Conservation (phyloP, 2,797 vertebrate species). For the Iguana delicatissima region DNA sequence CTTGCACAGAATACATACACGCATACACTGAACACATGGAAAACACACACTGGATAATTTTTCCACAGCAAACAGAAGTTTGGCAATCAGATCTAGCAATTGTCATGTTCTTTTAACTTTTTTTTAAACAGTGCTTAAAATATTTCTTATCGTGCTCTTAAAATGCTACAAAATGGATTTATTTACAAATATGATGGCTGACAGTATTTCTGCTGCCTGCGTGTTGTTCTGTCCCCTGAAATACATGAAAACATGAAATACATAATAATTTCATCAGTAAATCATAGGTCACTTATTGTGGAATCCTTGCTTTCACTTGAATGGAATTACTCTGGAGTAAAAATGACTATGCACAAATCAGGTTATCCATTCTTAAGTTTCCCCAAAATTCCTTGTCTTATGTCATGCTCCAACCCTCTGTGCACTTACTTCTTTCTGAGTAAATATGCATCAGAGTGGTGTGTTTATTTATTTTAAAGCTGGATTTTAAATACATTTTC, state of each 20-base stretch:
- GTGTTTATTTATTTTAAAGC: slow-evolving; percentile 63
- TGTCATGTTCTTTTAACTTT: slow-evolving; percentile 47
- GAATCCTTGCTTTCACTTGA: background rate
- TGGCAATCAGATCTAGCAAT: slow-evolving; percentile 41
- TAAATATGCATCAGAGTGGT: slow-evolving; percentile 22
- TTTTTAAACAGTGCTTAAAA: slow-evolving; percentile 23
- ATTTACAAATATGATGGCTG: slow-evolving; percentile 40
- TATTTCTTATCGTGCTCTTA: slow-evolving; percentile 41
- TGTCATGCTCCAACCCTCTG: background rate
- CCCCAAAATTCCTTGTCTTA: background rate
- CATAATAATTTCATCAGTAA: slow-evolving; percentile 8
- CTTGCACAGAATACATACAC: background rate
- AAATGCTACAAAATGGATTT: slow-evolving; percentile 25
- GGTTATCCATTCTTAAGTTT: background rate
- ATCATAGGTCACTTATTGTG: background rate
- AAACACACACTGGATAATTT: background rate
- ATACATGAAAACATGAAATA: slow-evolving; percentile 4
- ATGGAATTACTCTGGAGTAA: slow-evolving; percentile 23
- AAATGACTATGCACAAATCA: background rate
- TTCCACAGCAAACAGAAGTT: slow-evolving; percentile 46
- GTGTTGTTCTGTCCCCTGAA: background rate
- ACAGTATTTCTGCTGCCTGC: background rate
- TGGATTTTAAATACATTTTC: slow-evolving; percentile 81
- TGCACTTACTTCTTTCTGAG: slow-evolving; percentile 1
- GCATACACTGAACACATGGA: background rate